Evolutionary conservation across 92 coral and sea anemone genomes (phyloP), one percentile per base, ranked within the genome.

Genomic region (Phenganax subtilis): DNA sequence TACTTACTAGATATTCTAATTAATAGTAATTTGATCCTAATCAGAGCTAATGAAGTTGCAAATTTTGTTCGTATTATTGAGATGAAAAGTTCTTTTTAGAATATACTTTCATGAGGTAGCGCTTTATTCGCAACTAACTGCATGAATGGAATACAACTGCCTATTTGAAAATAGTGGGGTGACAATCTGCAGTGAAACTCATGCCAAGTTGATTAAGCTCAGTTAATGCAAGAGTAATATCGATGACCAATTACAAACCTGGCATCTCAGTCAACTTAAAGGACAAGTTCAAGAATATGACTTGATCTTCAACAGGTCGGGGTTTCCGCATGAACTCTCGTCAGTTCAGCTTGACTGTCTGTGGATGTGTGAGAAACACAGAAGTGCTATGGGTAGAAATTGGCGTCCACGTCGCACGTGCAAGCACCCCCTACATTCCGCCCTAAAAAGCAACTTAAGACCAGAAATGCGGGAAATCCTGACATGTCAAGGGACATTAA

Each of bases 341-440:
- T 66, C 60, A 15, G 77, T 77, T 61, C 91, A 88, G 63, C 75
- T 86, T 12, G 84, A 88, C 55, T 71, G 55, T 51, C 84, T 88
- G 8, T 88, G 89, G 88, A 88, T 88, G 14, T 88, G 91, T 79
- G 84, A 82, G 56, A 86, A 76, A 55, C 91, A 88, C 85, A 77
- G 89, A 77, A 37, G 77, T 70, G 16, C 47, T 66, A 57, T 88
- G 87, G 89, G 82, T 27, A 88, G 71, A 66, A 47, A 82, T 78
- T 87, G 88, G 88, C 78, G 90, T 8, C 89, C 86, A 8, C 88
- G 79, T 58, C 71, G 11, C 30, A 89, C 90, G 54, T 87, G 90
- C 79, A 88, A 87, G 86, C 81, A 84, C 51, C 88, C 90, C 25
- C 79, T 84, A 65, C 92, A 86, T 82, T 59, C 84, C 15, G 89